phyloP scores from a whole-genome alignment of 1,140 invertebrate genomes.

The Drosophila auraria region DNA sequence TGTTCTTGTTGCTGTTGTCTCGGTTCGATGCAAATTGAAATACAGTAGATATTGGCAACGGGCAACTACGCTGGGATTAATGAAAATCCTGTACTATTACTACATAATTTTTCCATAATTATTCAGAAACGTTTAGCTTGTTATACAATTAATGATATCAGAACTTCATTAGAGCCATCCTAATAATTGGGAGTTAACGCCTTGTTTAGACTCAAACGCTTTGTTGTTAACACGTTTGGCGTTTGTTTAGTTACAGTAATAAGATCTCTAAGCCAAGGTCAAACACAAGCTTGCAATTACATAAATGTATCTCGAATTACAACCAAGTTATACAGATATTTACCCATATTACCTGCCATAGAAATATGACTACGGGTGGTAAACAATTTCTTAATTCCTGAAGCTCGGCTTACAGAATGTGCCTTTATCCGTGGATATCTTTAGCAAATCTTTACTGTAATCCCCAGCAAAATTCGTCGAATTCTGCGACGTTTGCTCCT shows the following conservation, averaged over 20 bases:
- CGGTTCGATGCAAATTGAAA: slow-evolving; percentile 51
- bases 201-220: no score
- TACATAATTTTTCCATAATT: no score
- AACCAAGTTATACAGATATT: not conserved
- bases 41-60: slow-evolving; percentile 27
- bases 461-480: slow-evolving; percentile 51
- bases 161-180: no score
- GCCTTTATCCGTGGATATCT: not conserved
- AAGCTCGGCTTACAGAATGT: not conserved
- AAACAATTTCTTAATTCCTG: not conserved
- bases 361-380: not conserved
- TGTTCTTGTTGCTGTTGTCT: slow-evolving; percentile 9
- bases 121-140: no score
- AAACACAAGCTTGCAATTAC: not conserved
- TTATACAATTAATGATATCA: no score
- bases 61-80: not conserved
- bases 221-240: no score
- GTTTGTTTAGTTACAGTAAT: not conserved
- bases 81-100: not conserved
- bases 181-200: no score
- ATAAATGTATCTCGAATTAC: not conserved
- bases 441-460: slow-evolving; percentile 10
- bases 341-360: not conserved
- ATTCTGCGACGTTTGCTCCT: slow-evolving; percentile 40
- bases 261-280: not conserved